Percentiles rank a stretch among this genome's conserved stretches.
Evolutionary conservation across 2,113 vertebrate genomes (phyloP).

Genomic region (Brachypteracias leptosomus): DNA sequence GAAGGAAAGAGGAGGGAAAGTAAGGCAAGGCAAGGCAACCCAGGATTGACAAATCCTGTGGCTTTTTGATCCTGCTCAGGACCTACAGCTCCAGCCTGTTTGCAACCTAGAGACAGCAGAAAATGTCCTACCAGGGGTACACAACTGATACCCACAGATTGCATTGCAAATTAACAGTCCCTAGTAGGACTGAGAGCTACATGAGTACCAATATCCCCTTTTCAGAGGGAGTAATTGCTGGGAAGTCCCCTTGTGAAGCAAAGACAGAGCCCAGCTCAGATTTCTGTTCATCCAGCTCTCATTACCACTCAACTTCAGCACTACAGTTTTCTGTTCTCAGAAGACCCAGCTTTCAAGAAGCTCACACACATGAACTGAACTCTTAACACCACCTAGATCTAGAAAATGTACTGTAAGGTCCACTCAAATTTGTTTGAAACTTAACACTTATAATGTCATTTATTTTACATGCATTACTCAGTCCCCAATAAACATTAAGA

Average conservation of each 20-base stretch:
- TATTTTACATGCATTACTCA: background rate
- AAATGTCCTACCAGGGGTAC: background rate
- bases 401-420: background rate
- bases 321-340: background rate
- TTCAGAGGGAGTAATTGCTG: background rate
- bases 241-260: background rate
- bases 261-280: background rate
- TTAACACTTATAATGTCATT: background rate
- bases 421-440: background rate
- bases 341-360: background rate
- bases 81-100: background rate
- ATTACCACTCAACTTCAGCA: background rate
- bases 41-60: background rate
- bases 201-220: background rate
- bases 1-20: background rate
- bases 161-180: background rate
- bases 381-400: background rate
- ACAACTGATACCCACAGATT: background rate
- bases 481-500: background rate
- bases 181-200: background rate
- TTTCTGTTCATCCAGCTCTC: background rate
- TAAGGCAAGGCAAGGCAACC: background rate
- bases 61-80: background rate
- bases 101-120: background rate
- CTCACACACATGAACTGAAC: accelerated